A percentile compares a stretch with the other conserved stretches of the same genome.
These are phyloP conservation scores for Leptodactylus fallax DNA, from an alignment of 2,797 vertebrate species.

Conservation along the genomic window DNA sequence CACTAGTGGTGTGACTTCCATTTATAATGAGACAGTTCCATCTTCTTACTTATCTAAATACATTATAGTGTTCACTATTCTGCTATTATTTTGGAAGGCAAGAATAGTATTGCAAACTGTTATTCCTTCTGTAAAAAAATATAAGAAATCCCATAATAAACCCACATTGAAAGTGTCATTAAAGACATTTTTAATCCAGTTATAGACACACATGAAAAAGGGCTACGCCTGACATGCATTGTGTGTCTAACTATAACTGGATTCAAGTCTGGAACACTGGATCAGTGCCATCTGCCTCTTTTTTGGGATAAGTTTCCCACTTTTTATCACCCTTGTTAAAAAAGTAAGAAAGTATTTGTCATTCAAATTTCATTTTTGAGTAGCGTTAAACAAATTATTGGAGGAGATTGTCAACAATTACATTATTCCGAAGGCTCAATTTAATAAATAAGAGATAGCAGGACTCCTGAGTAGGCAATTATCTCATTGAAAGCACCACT, in stretches of 20 bases:
- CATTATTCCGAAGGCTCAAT: conserved; percentile 16
- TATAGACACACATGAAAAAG: no score
- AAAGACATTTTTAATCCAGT: no score
- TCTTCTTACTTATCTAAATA: no score
- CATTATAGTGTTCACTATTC: no score
- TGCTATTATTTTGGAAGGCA: background rate
- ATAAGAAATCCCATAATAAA: background rate
- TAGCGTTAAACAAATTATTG: background rate
- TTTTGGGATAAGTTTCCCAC: no score
- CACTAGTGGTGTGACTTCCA: background rate
- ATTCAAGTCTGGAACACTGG: no score
- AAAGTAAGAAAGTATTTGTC: background rate
- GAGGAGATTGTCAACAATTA: background rate
- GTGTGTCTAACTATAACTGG: no score
- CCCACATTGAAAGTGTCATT: no score
- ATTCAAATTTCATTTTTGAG: background rate
- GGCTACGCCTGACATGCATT: no score
- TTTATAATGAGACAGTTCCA: background rate
- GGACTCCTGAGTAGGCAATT: conserved; percentile 37
- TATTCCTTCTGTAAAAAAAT: background rate
- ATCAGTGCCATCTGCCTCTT: no score
- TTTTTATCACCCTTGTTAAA: background rate
- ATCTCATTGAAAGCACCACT: conserved; percentile 2
- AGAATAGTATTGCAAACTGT: background rate
- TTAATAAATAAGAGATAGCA: conserved; percentile 43